Conservation (phyloP, 2,888 invertebrate species). For the Siphlonurus alternatus region DNA sequence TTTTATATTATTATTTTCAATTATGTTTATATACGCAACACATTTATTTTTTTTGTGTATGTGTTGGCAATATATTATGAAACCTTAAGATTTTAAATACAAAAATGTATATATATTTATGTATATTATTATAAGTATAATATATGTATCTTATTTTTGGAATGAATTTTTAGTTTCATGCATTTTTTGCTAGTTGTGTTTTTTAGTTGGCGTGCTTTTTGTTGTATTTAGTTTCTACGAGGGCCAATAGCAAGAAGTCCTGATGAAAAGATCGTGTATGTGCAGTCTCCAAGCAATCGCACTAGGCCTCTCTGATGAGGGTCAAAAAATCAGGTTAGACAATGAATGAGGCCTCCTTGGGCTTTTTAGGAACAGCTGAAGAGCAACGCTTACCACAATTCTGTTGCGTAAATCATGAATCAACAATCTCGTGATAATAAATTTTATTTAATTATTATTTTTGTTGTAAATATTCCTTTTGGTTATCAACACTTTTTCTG, state of each 20-base stretch:
- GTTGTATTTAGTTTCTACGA: conserved; percentile 3
- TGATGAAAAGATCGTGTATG: background rate
- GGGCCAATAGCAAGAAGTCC: background rate
- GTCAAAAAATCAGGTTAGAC: background rate
- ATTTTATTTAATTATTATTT: no score
- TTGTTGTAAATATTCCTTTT: no score
- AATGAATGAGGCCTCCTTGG: background rate
- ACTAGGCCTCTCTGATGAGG: background rate
- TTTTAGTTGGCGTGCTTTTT: conserved; percentile 3
- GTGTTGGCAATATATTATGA: no score
- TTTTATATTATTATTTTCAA: no score
- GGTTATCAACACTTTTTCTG: no score
- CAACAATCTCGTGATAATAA: no score
- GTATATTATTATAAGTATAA: background rate
- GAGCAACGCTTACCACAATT: no score
- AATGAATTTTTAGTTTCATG: background rate
- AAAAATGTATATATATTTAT: background rate
- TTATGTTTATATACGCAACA: no score
- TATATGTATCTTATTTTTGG: background rate
- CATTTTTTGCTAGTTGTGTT: conserved; percentile 1
- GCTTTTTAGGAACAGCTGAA: background rate
- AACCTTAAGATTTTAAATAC: background rate
- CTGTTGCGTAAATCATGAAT: no score
- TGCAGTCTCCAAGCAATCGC: background rate
- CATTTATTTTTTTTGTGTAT: no score